Evolutionary conservation across 1,140 invertebrate species (phyloP), one percentile per base, ranked within the genome.

Genomic region (Papilio aristodemus): DNA sequence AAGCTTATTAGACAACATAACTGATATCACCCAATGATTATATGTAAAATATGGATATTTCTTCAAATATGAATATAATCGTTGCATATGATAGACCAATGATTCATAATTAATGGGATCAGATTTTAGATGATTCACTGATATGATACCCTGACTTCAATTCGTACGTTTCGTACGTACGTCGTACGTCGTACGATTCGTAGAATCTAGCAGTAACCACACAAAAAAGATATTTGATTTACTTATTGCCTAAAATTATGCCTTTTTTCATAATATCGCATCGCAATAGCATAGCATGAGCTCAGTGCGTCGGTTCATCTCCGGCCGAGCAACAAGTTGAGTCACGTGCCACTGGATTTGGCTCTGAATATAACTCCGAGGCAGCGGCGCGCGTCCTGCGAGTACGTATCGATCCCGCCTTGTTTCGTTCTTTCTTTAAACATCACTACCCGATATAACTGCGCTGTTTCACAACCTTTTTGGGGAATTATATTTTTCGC

Each of bases 331-430:
- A 90, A 90, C 88, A 90, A 90, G 88, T 90, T 83, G 83, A 79
- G 84, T 87, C 88, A 90, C 87, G 87, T 90, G 87, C 88, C n/a
- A 76, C 68, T 74, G 79, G 81, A 81, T 82, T 85, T 81, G 71
- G 79, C 75, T 72, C 72, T 75, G 85, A 86, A 87, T 84, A 32
- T 32, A 85, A 84, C 83, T 85, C 75, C 8, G 76, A 81, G 77
- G 71, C 75, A 84, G 78, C 83, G 80, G 86, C 81, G 86, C 85
- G 84, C 83, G 87, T 82, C 81, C 81, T 78, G 79, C 76, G 73
- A 83, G 70, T 63, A 71, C 71, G 77, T 90, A 89, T 90, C 84
- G 86, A 89, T 90, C 84, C 86, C 80, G 81, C 73, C 75, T 78
- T 76, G 81, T 84, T 84, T 81, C 77, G 80, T 71, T 73, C 77